Conservation (phyloP, 2,888 invertebrate species). For the Yponomeuta sedellus region DNA sequence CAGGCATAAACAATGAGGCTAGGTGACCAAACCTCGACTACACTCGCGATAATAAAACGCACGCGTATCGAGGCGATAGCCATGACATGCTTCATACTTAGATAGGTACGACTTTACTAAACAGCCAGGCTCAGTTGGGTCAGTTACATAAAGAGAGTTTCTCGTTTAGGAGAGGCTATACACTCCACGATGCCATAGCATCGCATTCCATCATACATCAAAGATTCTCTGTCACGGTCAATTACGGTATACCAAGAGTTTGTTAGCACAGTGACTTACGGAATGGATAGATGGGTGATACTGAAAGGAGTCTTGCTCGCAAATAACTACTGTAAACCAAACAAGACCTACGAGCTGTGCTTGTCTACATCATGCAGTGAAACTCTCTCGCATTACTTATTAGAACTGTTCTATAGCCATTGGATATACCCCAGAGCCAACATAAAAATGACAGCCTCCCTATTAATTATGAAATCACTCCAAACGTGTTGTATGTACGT, state of each 20-base stretch:
- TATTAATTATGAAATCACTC: constrained; percentile 19
- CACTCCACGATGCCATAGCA: background rate
- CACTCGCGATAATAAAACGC: background rate
- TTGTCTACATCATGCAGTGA: too few relatives aligned
- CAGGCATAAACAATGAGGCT: background rate
- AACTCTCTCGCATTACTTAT: too few relatives aligned
- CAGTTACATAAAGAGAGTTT: background rate
- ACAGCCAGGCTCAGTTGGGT: background rate
- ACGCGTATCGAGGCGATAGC: constrained; percentile 50
- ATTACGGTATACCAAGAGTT: too few relatives aligned
- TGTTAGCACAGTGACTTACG: too few relatives aligned
- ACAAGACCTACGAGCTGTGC: too few relatives aligned
- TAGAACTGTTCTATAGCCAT: too few relatives aligned
- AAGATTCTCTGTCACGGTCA: too few relatives aligned
- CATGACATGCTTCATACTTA: constrained; percentile 61
- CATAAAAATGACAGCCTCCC: constrained; percentile 10
- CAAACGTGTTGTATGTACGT: background rate
- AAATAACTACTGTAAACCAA: too few relatives aligned
- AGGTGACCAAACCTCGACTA: background rate
- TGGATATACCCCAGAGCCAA: background rate
- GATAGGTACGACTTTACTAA: constrained; percentile 14
- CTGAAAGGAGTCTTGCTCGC: too few relatives aligned
- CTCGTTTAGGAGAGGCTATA: background rate
- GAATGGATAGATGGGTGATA: too few relatives aligned
- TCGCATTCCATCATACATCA: too few relatives aligned